Evolutionary conservation across 2,888 invertebrate species (phyloP).

Genomic region (Cataglyphis albicans): DNA sequence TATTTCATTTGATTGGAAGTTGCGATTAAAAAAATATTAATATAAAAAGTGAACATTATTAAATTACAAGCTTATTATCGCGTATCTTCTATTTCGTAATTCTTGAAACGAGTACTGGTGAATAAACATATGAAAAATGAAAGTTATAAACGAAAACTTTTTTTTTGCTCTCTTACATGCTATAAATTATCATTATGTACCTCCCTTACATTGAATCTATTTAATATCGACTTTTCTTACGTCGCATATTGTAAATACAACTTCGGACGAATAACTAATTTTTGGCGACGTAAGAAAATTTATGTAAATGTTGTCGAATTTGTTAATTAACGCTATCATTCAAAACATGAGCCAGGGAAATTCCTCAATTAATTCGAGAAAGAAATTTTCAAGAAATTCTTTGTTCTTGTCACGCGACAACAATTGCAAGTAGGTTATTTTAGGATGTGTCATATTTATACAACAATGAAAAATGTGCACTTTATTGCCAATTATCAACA

Average conservation of each 20-base stretch:
- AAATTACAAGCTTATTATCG: neutral
- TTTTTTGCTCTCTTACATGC: neutral
- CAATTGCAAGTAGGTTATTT: conserved; percentile 75
- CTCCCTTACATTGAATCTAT: conserved; percentile 40
- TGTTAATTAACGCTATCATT: conserved; percentile 57
- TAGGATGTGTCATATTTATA: neutral
- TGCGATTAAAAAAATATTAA: neutral
- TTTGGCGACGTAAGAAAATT: conserved; percentile 69
- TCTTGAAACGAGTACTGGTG: neutral
- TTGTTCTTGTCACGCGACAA: conserved; percentile 53
- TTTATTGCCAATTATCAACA: neutral
- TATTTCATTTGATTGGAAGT: neutral
- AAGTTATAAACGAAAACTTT: neutral
- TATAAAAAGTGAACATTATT: neutral
- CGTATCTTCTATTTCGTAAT: neutral
- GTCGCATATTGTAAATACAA: conserved; percentile 55
- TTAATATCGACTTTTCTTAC: conserved; percentile 45
- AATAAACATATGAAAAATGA: neutral
- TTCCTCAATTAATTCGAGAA: conserved; percentile 54
- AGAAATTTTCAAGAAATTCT: conserved; percentile 56
- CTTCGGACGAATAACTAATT: conserved; percentile 41
- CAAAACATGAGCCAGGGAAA: conserved; percentile 75
- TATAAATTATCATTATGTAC: conserved; percentile 58
- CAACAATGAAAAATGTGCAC: neutral
- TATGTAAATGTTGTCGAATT: conserved; percentile 72